These are phyloP conservation scores for Tetramorium simillimum DNA, from an alignment of 1,140 invertebrate genomes.

Conservation along the genomic window DNA sequence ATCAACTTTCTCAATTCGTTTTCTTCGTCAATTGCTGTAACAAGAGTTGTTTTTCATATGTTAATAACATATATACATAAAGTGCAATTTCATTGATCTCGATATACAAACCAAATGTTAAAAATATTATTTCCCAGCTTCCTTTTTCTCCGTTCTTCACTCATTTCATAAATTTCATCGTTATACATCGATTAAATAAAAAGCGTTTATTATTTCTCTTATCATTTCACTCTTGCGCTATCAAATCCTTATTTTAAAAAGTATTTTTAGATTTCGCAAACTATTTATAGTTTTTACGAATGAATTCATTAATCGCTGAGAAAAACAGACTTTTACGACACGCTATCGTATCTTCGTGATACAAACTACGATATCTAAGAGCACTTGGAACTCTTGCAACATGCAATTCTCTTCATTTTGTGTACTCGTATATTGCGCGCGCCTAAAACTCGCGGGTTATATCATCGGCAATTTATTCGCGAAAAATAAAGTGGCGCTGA, in stretches of 20 bases:
- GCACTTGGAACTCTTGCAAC: not conserved
- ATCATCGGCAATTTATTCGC: constrained; percentile 49
- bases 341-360: not conserved
- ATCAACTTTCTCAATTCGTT: not conserved
- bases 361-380: not conserved
- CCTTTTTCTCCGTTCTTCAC: not conserved
- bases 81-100: not conserved
- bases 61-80: constrained; percentile 2
- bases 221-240: not conserved
- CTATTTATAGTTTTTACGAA: not conserved
- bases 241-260: not conserved
- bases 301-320: not conserved
- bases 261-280: not conserved
- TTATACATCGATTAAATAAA: not conserved
- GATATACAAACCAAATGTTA: not conserved
- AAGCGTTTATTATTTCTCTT: not conserved
- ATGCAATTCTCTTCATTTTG: not conserved
- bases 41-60: not conserved
- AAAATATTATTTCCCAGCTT: constrained; percentile 9
- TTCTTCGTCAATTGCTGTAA: not conserved
- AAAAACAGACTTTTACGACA: not conserved
- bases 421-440: not conserved
- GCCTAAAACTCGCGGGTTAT: constrained; percentile 21
- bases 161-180: not conserved
- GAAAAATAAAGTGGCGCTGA: constrained; percentile 34